A percentile compares a stretch with the other conserved stretches of the same genome.
phyloP scores from a whole-genome alignment of 1,140 invertebrate genomes.

The Conus betulinus region DNA sequence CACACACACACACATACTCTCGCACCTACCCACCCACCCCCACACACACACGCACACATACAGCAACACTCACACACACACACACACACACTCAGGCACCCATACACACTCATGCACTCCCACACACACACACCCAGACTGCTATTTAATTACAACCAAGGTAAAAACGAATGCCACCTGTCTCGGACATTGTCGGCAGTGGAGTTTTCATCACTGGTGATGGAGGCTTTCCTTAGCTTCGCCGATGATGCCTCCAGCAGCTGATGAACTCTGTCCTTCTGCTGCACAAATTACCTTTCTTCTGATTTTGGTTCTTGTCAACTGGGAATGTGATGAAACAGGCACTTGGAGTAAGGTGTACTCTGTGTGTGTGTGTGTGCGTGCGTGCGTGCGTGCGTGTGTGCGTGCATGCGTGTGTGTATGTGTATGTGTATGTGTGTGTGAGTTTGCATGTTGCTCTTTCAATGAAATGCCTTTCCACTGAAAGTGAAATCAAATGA shows the following conservation, averaged over 20 bases:
- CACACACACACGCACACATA: too few species aligned
- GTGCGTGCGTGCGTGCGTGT: too few species aligned
- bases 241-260: constrained; percentile 69
- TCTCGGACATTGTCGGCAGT: constrained; percentile 33
- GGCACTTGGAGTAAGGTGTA: neutral
- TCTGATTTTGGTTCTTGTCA: constrained; percentile 15
- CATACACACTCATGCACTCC: too few species aligned
- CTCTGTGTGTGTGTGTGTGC: neutral
- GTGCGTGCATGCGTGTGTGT: neutral
- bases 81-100: too few species aligned
- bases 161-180: constrained; percentile 27
- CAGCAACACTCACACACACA: too few species aligned
- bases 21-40: too few species aligned
- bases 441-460: neutral
- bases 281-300: neutral
- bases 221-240: constrained; percentile 57
- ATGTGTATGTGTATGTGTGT: neutral
- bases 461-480: too few species aligned
- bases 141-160: too few species aligned
- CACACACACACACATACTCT: too few species aligned
- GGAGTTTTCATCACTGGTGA: constrained; percentile 45
- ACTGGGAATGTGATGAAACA: neutral
- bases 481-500: too few species aligned
- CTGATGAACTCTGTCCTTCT: constrained; percentile 62
- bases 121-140: too few species aligned